Evolutionary conservation across 2,797 vertebrate species (phyloP), one percentile per base, ranked within the genome.

Genomic region (Chelmon rostratus): DNA sequence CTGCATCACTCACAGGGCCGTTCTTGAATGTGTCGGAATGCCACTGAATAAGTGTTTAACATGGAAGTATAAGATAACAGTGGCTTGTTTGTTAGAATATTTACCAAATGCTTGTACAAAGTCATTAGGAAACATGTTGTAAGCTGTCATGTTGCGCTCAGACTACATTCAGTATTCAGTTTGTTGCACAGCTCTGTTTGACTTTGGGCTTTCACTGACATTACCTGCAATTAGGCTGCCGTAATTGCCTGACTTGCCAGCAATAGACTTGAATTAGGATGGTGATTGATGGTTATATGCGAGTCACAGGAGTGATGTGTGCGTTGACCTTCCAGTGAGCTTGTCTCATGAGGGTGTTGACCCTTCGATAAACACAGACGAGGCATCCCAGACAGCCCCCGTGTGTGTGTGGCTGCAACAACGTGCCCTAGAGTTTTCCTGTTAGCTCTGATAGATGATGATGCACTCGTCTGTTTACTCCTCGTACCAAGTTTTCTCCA

Each of bases 1-100:
- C 58, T 49, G 37, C 78, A 83, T 81, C 38, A 56, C 83, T 89
- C 81, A 66, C 65, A 73, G 76, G 66, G 61, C 73, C 61, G 42
- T 80, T 80, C 74, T 85, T 19, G 28, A 75, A 88, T 65, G 75
- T 81, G 72, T 82, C 16, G 28, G 62, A 84, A 87, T 37, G 76
- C 71, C 25, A 59, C 47, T 66, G 82, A 71, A 72, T 65, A 70
- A 58, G 73, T 75, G 70, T 86, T 82, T 69, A 78, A 84, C 15
- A 2, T 70, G 64, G 58, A 73, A 85, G 70, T 61, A 67, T 56
- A 73, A 89, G 85, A 91, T 88, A 85, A 86, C 54, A 72, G 73
- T n/a, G 65, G 58, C 73, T 86, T 92, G 89, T 91, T 92, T 91
- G 79, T 86, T 88, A 73, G 78, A 85, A 79, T 92, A 88, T 91